These are phyloP conservation scores for Helicolenus hilgendorfi DNA, from an alignment of 2,797 vertebrate genomes.

Conservation along the genomic window DNA sequence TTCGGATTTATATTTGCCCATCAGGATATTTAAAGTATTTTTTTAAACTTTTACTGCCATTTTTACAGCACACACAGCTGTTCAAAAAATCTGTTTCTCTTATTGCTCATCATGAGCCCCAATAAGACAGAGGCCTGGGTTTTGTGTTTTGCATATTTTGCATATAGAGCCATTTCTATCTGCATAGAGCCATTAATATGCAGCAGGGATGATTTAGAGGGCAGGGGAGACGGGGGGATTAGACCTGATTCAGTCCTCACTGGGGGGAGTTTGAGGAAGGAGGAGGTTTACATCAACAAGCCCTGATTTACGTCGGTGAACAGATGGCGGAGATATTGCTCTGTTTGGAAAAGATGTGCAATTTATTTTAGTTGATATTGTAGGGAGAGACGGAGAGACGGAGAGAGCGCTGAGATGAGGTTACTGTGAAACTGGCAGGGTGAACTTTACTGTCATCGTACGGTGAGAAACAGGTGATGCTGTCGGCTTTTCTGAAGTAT, in stretches of 20 bases:
- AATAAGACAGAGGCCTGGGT: neutral
- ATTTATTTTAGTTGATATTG: conserved; percentile 79
- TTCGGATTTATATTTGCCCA: neutral
- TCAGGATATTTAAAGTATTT: neutral
- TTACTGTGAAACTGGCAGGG: neutral
- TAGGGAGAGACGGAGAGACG: neutral
- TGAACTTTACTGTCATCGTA: neutral
- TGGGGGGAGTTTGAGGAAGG: conserved; percentile 72
- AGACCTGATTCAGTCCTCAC: conserved; percentile 62
- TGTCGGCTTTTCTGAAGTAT: neutral
- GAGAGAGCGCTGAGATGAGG: neutral
- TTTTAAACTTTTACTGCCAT: neutral
- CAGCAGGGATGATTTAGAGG: conserved; percentile 80
- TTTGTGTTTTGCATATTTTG: conserved; percentile 63
- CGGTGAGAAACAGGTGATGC: neutral
- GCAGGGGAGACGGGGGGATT: conserved; percentile 71
- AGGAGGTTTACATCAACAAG: conserved; percentile 84
- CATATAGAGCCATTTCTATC: conserved; percentile 55
- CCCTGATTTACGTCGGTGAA: conserved; percentile 82
- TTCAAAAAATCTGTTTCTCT: neutral
- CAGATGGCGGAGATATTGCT: conserved; percentile 87
- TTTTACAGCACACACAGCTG: neutral
- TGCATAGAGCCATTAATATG: conserved; percentile 73
- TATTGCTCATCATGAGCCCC: neutral
- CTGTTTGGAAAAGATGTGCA: conserved; percentile 87